Base-by-base conservation (phyloP, 2,797 vertebrate species). In the Ptychadena robeensis region DNA sequence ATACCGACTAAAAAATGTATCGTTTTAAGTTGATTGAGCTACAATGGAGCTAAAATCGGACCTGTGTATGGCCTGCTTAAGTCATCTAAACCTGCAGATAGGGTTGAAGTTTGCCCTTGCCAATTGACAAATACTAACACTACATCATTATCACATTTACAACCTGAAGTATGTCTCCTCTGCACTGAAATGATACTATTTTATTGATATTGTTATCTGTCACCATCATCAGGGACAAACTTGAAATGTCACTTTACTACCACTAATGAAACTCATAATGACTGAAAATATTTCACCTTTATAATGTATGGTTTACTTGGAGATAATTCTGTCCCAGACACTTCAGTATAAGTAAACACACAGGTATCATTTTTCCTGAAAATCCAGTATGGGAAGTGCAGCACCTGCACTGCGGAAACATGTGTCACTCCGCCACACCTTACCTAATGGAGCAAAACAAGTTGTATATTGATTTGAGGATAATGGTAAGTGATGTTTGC, bases 301-400 rank as follows among this genome's bases (percentile, higher is more conserved):
- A 32, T 6, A 61, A 53, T 11, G 25, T 11, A 18, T 65, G 9
- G 66, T 66, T 34, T 66, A 61, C 27, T 25, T 25, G 11, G n/a
- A 61, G 9, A 9, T 9, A 61, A 28, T 25, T 28, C 25, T 25
- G 5, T 14, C n/a, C 15, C 30, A 57, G 10, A 27, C 31, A 18
- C 31, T 44, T 8, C 15, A 32, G 63, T 28, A 10, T 27, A 48
- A 10, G 40, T 28, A 44, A 76, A 64, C 10, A 53, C 27, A 65
- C 40, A 57, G 25, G n/a, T 44, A 44, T 27, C 6, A 44, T 65
- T 73, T 73, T 81, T 57, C 38, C 40, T 48, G 61, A 66, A n/a
- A 57, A 53, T 81, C 48, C 12, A 66, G 69, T 66, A 81, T 34
- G 70, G 31, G 70, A 81, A 73, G 40, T 2, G 4, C 18, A 28